Evolutionary conservation across 1,140 invertebrate genomes (phyloP).

Genomic region (Eumeta japonica): DNA sequence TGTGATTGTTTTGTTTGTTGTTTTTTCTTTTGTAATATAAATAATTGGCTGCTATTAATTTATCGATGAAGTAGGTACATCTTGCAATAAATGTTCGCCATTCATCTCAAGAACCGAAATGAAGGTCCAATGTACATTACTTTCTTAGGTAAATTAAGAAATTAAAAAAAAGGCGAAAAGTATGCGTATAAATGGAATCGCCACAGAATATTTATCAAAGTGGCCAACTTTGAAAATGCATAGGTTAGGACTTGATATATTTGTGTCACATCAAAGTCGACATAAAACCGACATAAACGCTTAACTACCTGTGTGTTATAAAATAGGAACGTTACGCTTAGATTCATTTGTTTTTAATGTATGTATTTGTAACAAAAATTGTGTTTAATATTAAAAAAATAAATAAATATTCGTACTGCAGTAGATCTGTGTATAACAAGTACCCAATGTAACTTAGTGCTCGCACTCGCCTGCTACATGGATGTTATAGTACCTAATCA

Average conservation of each 20-base stretch:
- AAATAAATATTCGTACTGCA: slow-evolving; percentile 29
- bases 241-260: slow-evolving; percentile 30
- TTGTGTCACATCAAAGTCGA: slow-evolving; percentile 27
- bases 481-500: too few species aligned
- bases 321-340: slow-evolving; percentile 50
- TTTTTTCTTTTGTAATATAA: too few species aligned
- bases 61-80: too few species aligned
- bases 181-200: slow-evolving; percentile 6
- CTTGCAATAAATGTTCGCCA: too few species aligned
- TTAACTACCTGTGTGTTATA: slow-evolving; percentile 48
- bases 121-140: slow-evolving; percentile 52
- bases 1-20: too few species aligned
- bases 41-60: too few species aligned
- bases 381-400: slow-evolving; percentile 28
- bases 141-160: slow-evolving; percentile 48
- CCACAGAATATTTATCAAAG: slow-evolving; percentile 16
- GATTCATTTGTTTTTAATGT: slow-evolving; percentile 37
- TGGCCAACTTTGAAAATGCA: slow-evolving; percentile 33
- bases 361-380: slow-evolving; percentile 31
- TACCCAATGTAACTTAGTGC: slow-evolving; percentile 28
- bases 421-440: slow-evolving; percentile 37
- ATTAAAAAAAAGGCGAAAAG: slow-evolving; percentile 17
- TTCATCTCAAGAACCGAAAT: slow-evolving; percentile 50
- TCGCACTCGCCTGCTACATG: too few species aligned
- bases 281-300: slow-evolving; percentile 32